Evolutionary conservation across 2,113 vertebrate genomes (phyloP).

Genomic region (Triplophysa siluroides): DNA sequence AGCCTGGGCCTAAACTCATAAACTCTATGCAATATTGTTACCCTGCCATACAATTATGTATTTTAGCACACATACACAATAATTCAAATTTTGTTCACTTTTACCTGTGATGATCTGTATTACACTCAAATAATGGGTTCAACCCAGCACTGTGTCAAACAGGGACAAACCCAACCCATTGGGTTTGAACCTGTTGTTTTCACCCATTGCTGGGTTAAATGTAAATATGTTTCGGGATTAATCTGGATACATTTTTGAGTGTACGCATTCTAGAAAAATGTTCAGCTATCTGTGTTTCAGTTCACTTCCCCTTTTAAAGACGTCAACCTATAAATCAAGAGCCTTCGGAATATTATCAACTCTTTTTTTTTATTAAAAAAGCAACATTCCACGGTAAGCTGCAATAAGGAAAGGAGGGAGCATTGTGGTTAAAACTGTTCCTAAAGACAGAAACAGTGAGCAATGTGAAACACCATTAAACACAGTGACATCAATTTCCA

Average conservation of each 20-base stretch:
- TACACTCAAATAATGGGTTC: too few species aligned
- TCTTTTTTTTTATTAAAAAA: neutral
- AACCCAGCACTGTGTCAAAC: too few species aligned
- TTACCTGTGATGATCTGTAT: too few species aligned
- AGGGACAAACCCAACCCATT: neutral
- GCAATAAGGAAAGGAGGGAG: neutral
- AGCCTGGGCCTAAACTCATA: neutral
- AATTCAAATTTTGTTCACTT: neutral
- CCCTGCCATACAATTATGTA: slow-evolving; percentile 9
- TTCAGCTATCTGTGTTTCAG: too few species aligned
- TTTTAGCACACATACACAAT: neutral
- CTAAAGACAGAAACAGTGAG: slow-evolving; percentile 12
- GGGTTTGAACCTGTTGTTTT: too few species aligned
- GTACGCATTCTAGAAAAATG: too few species aligned
- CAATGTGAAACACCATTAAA: neutral
- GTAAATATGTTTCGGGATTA: too few species aligned
- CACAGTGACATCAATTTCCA: slow-evolving; percentile 13
- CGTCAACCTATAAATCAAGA: too few species aligned
- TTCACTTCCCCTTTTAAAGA: too few species aligned
- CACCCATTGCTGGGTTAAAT: too few species aligned
- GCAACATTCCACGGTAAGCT: slow-evolving; percentile 4
- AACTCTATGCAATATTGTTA: neutral
- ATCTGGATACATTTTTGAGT: too few species aligned
- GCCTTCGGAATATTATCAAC: too few species aligned
- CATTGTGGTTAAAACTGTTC: slow-evolving; percentile 13